These are phyloP conservation scores for Phymatocera aterrima DNA, from an alignment of 2,888 invertebrate genomes.

Conservation along the genomic window DNA sequence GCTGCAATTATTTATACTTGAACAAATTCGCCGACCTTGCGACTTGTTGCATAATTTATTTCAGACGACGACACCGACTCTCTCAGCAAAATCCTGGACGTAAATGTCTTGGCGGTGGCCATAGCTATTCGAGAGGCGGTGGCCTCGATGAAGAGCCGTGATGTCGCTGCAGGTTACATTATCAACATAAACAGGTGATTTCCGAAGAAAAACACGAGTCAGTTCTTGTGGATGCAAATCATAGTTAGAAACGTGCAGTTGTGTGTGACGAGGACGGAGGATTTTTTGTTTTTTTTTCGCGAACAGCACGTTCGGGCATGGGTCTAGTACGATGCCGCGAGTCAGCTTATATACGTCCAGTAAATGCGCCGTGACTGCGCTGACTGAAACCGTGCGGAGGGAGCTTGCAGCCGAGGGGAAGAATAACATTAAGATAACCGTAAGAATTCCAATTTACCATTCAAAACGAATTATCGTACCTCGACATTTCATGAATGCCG, in stretches of 20 bases:
- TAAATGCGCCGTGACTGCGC: constrained; percentile 27
- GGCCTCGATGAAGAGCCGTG: constrained; percentile 76
- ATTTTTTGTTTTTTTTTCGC: not conserved
- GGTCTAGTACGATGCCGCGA: not conserved
- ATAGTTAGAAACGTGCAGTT: not conserved
- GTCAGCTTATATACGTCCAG: not conserved
- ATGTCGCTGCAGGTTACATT: constrained; percentile 77
- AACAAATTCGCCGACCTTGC: no score
- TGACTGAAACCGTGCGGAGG: constrained; percentile 75
- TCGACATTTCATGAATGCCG: not conserved
- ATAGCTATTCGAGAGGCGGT: constrained; percentile 78
- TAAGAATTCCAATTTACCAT: not conserved
- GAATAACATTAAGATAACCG: constrained; percentile 70
- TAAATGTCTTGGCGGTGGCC: constrained; percentile 79
- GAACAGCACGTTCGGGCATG: not conserved
- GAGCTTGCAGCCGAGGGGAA: constrained; percentile 71
- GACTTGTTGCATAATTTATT: not conserved
- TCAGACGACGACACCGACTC: constrained; percentile 64
- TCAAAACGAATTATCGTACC: not conserved
- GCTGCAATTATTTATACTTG: no score
- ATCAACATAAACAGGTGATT: constrained; percentile 79
- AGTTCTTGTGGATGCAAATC: not conserved
- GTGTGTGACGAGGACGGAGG: not conserved
- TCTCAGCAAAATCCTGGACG: constrained; percentile 72
- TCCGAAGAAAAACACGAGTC: not conserved